Percentiles rank a stretch among this genome's conserved stretches.
phyloP scores from a whole-genome alignment of 2,888 invertebrate species.

The Toxonevra muliebris region DNA sequence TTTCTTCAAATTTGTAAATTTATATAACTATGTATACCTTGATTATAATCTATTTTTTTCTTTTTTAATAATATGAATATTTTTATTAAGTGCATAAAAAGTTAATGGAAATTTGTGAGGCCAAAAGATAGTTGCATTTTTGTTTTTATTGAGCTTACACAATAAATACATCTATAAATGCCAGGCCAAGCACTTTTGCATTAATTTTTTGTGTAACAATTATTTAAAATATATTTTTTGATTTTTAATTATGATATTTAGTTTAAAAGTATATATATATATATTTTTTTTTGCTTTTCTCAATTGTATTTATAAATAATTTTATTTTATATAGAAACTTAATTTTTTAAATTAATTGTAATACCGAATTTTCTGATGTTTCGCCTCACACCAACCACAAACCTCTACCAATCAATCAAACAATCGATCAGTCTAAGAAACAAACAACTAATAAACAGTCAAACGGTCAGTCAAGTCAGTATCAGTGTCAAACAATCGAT shows the following conservation, averaged over 20 bases:
- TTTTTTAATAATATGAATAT: too few relatives aligned
- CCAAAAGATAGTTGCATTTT: background rate
- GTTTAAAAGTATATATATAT: conserved; percentile 25
- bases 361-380: conserved; percentile 66
- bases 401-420: conserved; percentile 10
- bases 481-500: background rate
- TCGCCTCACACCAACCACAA: conserved; percentile 61
- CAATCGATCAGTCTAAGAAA: conserved; percentile 2
- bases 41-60: too few relatives aligned
- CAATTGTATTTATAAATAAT: conserved; percentile 29
- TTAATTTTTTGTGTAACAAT: conserved; percentile 10
- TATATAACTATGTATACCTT: too few relatives aligned
- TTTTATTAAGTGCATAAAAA: background rate
- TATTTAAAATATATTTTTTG: background rate
- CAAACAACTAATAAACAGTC: conserved; percentile 35
- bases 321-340: background rate
- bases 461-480: conserved; percentile 12
- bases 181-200: too few relatives aligned
- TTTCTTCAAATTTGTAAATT: too few relatives aligned
- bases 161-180: too few relatives aligned
- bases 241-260: conserved; percentile 1
- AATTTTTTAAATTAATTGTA: conserved; percentile 53
- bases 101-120: background rate
- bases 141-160: too few relatives aligned
- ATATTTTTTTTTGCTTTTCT: conserved; percentile 14